phyloP scores from a whole-genome alignment of 2,888 invertebrate genomes.

The Diarsia dahlii region DNA sequence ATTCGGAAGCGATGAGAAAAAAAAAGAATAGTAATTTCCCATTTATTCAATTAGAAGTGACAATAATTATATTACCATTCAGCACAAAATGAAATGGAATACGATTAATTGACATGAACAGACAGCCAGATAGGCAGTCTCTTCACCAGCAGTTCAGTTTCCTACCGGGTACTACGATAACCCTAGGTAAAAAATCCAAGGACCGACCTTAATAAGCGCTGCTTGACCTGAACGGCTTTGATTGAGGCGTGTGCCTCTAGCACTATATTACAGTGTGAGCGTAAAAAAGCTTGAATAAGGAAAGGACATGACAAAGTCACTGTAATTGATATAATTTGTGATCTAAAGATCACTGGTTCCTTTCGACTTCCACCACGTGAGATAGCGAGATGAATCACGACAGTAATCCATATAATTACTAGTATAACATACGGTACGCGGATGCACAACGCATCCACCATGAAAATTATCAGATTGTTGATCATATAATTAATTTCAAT shows the following conservation, averaged over 20 bases:
- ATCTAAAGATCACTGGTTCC: neutral
- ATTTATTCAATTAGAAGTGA: neutral
- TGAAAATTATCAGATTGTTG: slow-evolving; percentile 55
- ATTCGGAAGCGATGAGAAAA: neutral
- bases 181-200: neutral
- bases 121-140: neutral
- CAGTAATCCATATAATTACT: slow-evolving; percentile 31
- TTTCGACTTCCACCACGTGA: neutral
- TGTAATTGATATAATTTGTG: neutral
- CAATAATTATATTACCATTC: neutral
- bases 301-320: slow-evolving; percentile 9
- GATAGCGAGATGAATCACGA: slow-evolving; percentile 8
- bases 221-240: neutral
- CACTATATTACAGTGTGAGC: neutral
- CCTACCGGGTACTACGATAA: neutral
- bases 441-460: slow-evolving; percentile 28
- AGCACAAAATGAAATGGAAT: neutral
- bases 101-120: neutral
- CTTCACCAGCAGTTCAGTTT: too few relatives aligned
- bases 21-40: neutral
- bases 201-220: neutral
- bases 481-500: slow-evolving; percentile 60
- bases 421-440: neutral
- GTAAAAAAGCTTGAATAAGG: neutral
- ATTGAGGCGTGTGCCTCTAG: neutral